phyloP scores from a whole-genome alignment of 2,113 vertebrate genomes.

The Campylomormyrus tamandua region DNA sequence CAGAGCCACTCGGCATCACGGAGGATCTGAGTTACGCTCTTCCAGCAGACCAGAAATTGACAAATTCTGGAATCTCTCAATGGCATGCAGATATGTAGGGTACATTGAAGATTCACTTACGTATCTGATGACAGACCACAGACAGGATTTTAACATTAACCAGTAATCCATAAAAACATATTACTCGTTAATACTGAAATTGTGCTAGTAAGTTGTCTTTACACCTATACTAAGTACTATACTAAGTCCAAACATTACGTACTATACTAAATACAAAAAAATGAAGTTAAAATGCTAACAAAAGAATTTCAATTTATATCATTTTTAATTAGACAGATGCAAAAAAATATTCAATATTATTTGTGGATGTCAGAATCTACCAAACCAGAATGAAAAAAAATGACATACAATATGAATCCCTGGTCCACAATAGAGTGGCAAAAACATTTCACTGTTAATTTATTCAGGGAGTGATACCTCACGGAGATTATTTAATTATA shows the following conservation, averaged over 20 bases:
- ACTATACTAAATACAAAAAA: not conserved
- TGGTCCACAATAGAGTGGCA: not conserved
- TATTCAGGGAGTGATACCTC: not conserved
- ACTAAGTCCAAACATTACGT: not conserved
- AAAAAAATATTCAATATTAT: not conserved
- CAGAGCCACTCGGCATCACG: not conserved
- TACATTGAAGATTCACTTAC: not conserved
- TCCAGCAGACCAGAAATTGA: not conserved
- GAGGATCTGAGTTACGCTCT: not conserved
- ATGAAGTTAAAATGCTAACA: not conserved
- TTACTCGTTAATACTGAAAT: not conserved
- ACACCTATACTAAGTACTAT: not conserved
- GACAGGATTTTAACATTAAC: not conserved
- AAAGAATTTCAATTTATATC: not conserved
- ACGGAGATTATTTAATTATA: not conserved
- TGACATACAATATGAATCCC: not conserved
- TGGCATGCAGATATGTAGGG: not conserved
- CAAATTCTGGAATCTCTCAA: not conserved
- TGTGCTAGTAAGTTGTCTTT: not conserved
- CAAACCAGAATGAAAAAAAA: not conserved
- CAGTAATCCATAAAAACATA: not conserved
- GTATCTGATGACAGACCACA: not conserved
- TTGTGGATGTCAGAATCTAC: not conserved
- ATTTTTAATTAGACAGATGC: not conserved
- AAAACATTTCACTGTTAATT: not conserved